phyloP scores from a whole-genome alignment of 1,140 invertebrate genomes.

The Leptinotarsa undecemlineata region DNA sequence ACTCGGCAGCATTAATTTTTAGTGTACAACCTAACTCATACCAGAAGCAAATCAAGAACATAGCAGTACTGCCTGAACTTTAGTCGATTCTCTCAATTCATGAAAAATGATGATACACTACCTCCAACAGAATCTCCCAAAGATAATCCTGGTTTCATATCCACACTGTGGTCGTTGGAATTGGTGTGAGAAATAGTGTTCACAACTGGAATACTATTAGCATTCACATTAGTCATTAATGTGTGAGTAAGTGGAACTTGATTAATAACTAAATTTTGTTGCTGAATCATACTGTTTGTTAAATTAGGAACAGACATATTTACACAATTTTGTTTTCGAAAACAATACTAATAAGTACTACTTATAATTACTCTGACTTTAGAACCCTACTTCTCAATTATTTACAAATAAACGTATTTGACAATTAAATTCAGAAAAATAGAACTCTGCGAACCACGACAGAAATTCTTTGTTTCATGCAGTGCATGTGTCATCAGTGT shows the following conservation, averaged over 20 bases:
- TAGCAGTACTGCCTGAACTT: too few relatives aligned
- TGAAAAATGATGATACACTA: constrained; percentile 13
- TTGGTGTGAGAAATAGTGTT: constrained; percentile 46
- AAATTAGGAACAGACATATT: constrained; percentile 47
- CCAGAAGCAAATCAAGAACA: too few relatives aligned
- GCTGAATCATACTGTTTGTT: constrained; percentile 48
- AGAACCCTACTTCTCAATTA: too few relatives aligned
- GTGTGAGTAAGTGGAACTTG: constrained; percentile 49
- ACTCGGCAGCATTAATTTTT: too few relatives aligned
- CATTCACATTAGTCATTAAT: constrained; percentile 48
- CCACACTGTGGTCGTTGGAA: constrained; percentile 32
- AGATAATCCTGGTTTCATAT: constrained; percentile 32
- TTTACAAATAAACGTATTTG: too few relatives aligned
- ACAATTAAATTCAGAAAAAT: too few relatives aligned
- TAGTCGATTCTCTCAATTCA: background rate
- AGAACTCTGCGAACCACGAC: too few relatives aligned
- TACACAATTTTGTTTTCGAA: background rate
- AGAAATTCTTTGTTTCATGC: too few relatives aligned
- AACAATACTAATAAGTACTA: too few relatives aligned
- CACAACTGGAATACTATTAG: constrained; percentile 49
- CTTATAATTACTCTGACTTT: too few relatives aligned
- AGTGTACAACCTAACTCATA: too few relatives aligned
- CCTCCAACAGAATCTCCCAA: constrained; percentile 23
- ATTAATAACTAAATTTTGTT: constrained; percentile 53
- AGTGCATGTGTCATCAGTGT: too few relatives aligned